Conservation (phyloP, 2,797 vertebrate species). For the Erethizon dorsatum region DNA sequence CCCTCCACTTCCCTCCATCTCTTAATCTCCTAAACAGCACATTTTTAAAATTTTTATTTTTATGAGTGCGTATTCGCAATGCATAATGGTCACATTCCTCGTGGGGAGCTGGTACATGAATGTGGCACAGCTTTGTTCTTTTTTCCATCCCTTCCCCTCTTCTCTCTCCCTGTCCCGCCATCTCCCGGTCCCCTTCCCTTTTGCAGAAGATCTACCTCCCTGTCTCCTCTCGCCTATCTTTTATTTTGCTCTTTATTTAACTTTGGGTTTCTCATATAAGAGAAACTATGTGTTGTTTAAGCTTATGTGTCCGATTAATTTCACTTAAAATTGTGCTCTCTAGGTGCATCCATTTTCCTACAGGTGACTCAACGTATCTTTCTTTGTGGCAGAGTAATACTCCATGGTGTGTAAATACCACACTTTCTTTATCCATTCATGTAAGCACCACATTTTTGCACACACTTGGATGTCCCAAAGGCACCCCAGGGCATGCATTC, state of each 20-base stretch:
- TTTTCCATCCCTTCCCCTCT: not conserved
- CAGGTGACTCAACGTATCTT: not conserved
- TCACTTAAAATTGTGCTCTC: not conserved
- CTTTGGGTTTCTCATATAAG: not conserved
- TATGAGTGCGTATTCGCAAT: not conserved
- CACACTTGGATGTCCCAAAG: not conserved
- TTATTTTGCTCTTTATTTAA: not conserved
- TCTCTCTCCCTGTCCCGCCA: not conserved
- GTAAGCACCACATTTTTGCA: too few species aligned
- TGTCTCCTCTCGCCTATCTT: not conserved
- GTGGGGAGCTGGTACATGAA: not conserved
- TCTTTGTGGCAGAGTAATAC: not conserved
- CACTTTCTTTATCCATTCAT: not conserved
- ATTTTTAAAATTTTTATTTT: not conserved
- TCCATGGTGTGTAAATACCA: not conserved
- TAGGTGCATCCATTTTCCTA: not conserved
- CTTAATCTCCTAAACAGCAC: not conserved
- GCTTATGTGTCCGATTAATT: not conserved
- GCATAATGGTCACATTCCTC: not conserved
- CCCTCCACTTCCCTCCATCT: not conserved
- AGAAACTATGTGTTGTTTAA: not conserved
- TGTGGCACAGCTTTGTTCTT: not conserved
- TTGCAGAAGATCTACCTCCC: not conserved
- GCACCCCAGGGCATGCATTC: accelerated
- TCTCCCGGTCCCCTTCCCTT: not conserved